These are phyloP conservation scores for Synanthedon formicaeformis DNA, from an alignment of 2,888 invertebrate genomes.

Conservation along the genomic window DNA sequence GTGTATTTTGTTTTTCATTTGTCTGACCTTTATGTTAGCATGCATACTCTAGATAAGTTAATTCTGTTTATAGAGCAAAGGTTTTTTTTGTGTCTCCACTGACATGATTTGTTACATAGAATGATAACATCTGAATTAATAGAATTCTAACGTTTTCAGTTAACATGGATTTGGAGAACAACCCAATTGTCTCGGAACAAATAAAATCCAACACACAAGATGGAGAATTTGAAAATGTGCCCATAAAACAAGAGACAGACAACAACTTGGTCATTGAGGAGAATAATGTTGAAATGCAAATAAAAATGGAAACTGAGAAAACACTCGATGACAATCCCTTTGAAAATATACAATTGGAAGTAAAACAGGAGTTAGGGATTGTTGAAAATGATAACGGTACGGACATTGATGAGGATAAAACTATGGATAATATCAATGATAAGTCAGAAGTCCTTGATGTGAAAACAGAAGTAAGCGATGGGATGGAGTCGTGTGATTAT, in stretches of 20 bases:
- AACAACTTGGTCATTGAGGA: not conserved
- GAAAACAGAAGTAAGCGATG: constrained; percentile 14
- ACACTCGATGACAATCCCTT: constrained; percentile 17
- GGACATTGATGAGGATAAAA: not conserved
- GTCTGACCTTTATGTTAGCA: no score
- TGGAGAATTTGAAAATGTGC: not conserved
- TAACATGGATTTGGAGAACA: not conserved
- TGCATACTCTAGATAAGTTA: no score
- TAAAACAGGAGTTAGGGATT: constrained; percentile 23
- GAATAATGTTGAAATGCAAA: constrained; percentile 9
- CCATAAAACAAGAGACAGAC: not conserved
- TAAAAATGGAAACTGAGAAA: constrained; percentile 18
- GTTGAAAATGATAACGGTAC: constrained; percentile 1
- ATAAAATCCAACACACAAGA: not conserved
- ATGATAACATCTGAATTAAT: no score
- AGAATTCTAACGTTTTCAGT: not conserved
- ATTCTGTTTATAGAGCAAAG: no score
- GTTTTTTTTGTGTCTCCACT: no score
- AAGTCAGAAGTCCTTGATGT: not conserved
- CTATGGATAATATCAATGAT: not conserved
- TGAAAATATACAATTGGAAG: constrained; percentile 23
- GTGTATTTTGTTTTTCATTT: no score
- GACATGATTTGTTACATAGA: no score
- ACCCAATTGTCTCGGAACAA: not conserved
- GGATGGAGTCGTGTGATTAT: constrained; percentile 34